phyloP scores from a whole-genome alignment of 53 echinoderm and acorn worm genomes.

The Hippasteria phrygiana region DNA sequence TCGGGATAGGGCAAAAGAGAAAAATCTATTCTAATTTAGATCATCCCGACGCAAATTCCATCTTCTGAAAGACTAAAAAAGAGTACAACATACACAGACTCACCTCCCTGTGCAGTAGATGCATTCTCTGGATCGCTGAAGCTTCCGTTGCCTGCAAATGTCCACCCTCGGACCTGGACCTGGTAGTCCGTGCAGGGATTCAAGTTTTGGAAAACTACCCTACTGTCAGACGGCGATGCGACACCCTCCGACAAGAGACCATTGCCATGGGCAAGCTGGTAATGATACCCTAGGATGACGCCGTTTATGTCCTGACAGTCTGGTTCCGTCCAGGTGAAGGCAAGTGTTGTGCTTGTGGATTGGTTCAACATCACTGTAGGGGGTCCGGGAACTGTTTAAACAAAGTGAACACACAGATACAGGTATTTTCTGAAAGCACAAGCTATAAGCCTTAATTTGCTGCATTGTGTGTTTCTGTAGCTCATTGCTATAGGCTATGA shows the following conservation, averaged over 20 bases:
- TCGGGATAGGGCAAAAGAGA: no score
- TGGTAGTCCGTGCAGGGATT: slow-evolving; percentile 72
- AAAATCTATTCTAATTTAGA: no score
- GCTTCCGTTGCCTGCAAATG: slow-evolving; percentile 73
- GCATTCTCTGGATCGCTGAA: slow-evolving; percentile 36
- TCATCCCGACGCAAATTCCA: no score
- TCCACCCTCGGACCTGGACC: slow-evolving; percentile 75
- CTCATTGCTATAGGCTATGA: no score
- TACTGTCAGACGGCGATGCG: neutral
- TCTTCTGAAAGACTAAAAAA: no score
- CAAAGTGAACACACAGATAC: neutral
- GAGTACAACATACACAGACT: neutral
- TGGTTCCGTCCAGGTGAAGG: slow-evolving; percentile 33
- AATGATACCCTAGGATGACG: slow-evolving; percentile 31
- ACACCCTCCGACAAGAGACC: neutral
- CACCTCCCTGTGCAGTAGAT: slow-evolving; percentile 26
- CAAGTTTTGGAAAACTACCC: slow-evolving; percentile 43
- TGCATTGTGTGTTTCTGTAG: no score
- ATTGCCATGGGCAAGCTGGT: slow-evolving; percentile 7
- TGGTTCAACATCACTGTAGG: neutral
- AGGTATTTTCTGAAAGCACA: no score
- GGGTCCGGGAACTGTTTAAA: slow-evolving; percentile 35
- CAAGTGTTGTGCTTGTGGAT: neutral
- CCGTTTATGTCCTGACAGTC: slow-evolving; percentile 28
- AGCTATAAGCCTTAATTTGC: no score